Base-by-base conservation (phyloP, 1,140 invertebrate species). In the Orussus abietinus region DNA sequence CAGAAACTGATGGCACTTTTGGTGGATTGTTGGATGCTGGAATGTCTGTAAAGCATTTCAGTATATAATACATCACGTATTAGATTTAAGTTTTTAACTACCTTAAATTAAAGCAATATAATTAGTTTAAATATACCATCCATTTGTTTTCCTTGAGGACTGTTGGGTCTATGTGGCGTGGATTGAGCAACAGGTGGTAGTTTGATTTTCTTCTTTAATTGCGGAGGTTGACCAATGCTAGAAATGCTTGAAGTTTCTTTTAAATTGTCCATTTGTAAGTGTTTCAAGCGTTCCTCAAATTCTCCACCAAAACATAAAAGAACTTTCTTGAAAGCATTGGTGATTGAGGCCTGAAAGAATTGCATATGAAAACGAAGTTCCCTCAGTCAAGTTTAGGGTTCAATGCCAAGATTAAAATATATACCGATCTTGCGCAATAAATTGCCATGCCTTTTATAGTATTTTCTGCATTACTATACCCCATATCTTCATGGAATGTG, bases 401-500 rank as follows among this genome's bases (percentile, higher is more conserved):
- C n/a, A 21, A 33, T 31, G n/a, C 3, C 22, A 20, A n/a, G 13
- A 26, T 25, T 11, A 29, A 20, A 19, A 21, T 3, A 51, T 44
- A 14, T 50, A 66, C 60, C 29, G 38, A 22, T 48, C 60, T 51
- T 3, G 58, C 56, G 32, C 33, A 57, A 12, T 55, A 42, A 29
- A 66, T 47, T 1, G 60, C 42, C 25, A 46, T 44, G 35, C 58
- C 57, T 50, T 66, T 66, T 11, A 40, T 26, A 5, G 45, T 33
- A 17, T 44, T 50, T 26, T 62, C 60, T 3, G 33, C 38, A 19
- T 31, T 31, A 25, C 37, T 51, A 32, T 65, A 66, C 12, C 59
- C 61, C 19, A 64, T 38, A 6, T 54, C 59, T 45, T 66, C 57
- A 5, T 66, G 64, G 45, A 49, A 62, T 4, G 14, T 57, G 29